Conservation (phyloP, 2,797 vertebrate genomes). For the Clarias platycephalus region DNA sequence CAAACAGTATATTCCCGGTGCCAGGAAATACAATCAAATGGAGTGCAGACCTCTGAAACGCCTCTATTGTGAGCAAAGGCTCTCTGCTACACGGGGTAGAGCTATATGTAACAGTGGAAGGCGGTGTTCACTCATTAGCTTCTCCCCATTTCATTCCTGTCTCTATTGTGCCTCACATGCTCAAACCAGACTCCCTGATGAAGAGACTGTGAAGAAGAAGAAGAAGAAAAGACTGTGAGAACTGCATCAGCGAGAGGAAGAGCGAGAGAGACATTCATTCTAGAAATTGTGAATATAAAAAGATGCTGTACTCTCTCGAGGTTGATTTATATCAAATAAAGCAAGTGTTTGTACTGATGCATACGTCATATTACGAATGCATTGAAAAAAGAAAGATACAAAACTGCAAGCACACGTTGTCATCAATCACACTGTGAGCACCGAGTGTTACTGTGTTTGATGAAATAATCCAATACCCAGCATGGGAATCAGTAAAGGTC, state of each 20-base stretch:
- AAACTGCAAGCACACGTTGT: not conserved
- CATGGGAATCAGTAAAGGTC: conserved; percentile 21
- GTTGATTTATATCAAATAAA: not conserved
- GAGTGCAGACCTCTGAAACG: conserved; percentile 67
- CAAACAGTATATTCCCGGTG: conserved; percentile 57
- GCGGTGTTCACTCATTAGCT: conserved; percentile 72
- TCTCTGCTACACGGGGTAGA: conserved; percentile 53
- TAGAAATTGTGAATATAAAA: conserved; percentile 27
- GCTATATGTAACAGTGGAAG: conserved; percentile 73
- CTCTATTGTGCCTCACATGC: conserved; percentile 69
- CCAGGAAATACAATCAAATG: conserved; percentile 75
- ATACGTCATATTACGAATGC: no score
- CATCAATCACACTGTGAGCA: not conserved
- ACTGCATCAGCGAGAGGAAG: conserved; percentile 7
- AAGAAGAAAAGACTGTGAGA: conserved; percentile 49
- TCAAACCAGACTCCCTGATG: conserved; percentile 66
- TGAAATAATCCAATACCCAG: conserved; percentile 31
- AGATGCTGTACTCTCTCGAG: not conserved
- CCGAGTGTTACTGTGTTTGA: conserved; percentile 15
- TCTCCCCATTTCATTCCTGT: conserved; percentile 66
- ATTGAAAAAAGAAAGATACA: not conserved
- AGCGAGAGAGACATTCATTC: conserved; percentile 33
- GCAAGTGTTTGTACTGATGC: not conserved
- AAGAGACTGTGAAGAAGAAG: conserved; percentile 38
- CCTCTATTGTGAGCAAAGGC: conserved; percentile 69